These are phyloP conservation scores for Palythoa grandiflora DNA, from an alignment of 92 coral and sea anemone genomes.

Conservation along the genomic window DNA sequence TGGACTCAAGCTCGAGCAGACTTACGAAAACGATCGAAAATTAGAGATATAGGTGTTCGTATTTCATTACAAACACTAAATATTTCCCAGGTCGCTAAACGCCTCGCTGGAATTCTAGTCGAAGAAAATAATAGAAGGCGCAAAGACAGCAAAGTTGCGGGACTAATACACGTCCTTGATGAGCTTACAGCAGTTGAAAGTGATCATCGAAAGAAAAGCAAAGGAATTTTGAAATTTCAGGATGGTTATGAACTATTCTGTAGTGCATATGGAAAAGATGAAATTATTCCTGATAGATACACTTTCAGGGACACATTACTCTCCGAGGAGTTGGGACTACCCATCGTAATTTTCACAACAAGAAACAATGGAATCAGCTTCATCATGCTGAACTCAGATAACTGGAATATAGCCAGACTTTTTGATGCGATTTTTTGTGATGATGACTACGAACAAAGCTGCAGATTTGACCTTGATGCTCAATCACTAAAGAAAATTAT, in stretches of 20 bases:
- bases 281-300: conserved; percentile 40
- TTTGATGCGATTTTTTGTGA: conserved; percentile 45
- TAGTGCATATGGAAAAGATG: conserved; percentile 44
- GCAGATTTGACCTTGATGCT: conserved; percentile 42
- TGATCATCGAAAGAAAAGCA: conserved; percentile 11
- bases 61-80: conserved; percentile 41
- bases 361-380: conserved; percentile 14
- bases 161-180: conserved; percentile 54
- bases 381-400: conserved; percentile 44
- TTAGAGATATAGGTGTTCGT: conserved; percentile 51
- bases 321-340: conserved; percentile 35
- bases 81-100: conserved; percentile 39
- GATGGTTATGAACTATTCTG: conserved; percentile 56
- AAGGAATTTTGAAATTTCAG: conserved; percentile 53
- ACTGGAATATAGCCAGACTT: conserved; percentile 46
- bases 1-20: conserved; percentile 50
- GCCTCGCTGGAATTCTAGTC: conserved; percentile 56
- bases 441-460: conserved; percentile 11
- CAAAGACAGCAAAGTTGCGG: conserved; percentile 43
- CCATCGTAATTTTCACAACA: conserved; percentile 30
- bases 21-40: conserved; percentile 24
- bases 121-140: conserved; percentile 17
- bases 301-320: conserved; percentile 41
- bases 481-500: conserved; percentile 48
- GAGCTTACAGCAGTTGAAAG: conserved; percentile 53